These are phyloP conservation scores for Metaphire vulgaris DNA, from an alignment of 1,140 invertebrate genomes.

Conservation along the genomic window DNA sequence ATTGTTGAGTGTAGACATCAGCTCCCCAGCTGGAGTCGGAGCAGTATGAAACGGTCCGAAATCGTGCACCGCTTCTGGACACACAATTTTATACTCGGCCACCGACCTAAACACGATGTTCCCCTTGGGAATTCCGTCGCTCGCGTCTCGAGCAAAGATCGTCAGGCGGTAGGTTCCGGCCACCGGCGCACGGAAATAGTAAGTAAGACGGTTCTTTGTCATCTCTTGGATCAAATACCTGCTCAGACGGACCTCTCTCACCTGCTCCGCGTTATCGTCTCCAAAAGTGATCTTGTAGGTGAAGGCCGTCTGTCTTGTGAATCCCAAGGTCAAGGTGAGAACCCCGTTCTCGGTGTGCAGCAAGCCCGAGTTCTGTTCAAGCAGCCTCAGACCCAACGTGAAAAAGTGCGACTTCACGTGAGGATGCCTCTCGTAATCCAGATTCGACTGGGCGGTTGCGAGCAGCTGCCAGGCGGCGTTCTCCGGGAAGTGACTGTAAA, in stretches of 20 bases:
- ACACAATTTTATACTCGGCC: conserved; percentile 48
- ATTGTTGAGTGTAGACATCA: conserved; percentile 30
- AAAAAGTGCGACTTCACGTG: conserved; percentile 52
- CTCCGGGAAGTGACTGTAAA: conserved; percentile 51
- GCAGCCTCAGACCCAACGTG: conserved; percentile 50
- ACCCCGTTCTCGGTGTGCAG: conserved; percentile 44
- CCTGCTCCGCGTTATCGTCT: conserved; percentile 42
- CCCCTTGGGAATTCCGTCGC: conserved; percentile 45
- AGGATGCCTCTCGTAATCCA: conserved; percentile 50
- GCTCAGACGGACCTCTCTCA: conserved; percentile 46
- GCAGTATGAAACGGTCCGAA: conserved; percentile 45
- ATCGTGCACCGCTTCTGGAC: conserved; percentile 20
- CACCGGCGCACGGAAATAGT: conserved; percentile 47
- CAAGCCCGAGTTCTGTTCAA: conserved; percentile 26
- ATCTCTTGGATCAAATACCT: conserved; percentile 49
- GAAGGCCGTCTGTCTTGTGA: conserved; percentile 48
- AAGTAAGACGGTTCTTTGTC: conserved; percentile 42
- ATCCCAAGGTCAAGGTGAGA: conserved; percentile 42
- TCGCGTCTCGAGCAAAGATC: conserved; percentile 51
- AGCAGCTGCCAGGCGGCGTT: conserved; percentile 49
- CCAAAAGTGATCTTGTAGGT: conserved; percentile 49
- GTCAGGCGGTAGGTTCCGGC: conserved; percentile 48
- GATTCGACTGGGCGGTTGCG: conserved; percentile 33
- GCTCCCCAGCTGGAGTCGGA: conserved; percentile 52
- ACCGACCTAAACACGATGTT: conserved; percentile 47